A percentile compares a stretch with the other conserved stretches of the same genome.
These are phyloP conservation scores for Platyscapa corneri DNA, from an alignment of 1,140 invertebrate species.

Conservation along the genomic window DNA sequence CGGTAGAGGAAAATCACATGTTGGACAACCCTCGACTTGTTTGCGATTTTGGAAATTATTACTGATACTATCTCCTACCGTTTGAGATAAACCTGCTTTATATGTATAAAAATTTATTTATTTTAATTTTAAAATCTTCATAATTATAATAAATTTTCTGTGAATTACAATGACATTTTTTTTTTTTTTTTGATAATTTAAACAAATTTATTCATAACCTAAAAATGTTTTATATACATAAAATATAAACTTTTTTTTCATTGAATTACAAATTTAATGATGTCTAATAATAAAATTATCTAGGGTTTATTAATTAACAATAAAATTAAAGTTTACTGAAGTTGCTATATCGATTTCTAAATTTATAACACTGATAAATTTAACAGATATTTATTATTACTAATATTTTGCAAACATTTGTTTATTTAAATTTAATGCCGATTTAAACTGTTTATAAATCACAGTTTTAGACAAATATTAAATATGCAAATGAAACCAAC, in stretches of 20 bases:
- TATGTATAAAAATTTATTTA: too few relatives aligned
- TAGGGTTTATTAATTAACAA: background rate
- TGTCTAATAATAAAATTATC: background rate
- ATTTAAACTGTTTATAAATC: background rate
- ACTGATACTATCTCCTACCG: background rate
- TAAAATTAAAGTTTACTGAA: background rate
- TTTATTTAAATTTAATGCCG: background rate
- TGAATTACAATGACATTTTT: too few relatives aligned
- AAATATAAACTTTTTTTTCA: background rate
- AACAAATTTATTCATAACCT: too few relatives aligned
- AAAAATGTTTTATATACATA: too few relatives aligned
- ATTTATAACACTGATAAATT: background rate
- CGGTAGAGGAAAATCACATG: conserved; percentile 66
- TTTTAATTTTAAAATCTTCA: too few relatives aligned
- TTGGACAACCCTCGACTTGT: conserved; percentile 58
- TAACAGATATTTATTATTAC: background rate
- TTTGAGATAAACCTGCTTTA: background rate
- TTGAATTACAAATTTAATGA: background rate
- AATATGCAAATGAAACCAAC: too few relatives aligned
- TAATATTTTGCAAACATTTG: background rate
- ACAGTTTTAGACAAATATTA: background rate
- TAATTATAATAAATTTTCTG: too few relatives aligned
- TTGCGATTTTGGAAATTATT: conserved; percentile 8
- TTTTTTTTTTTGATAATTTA: too few relatives aligned
- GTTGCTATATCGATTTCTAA: background rate